Conservation (phyloP, 2,113 vertebrate genomes). For the Lampris incognitus region DNA sequence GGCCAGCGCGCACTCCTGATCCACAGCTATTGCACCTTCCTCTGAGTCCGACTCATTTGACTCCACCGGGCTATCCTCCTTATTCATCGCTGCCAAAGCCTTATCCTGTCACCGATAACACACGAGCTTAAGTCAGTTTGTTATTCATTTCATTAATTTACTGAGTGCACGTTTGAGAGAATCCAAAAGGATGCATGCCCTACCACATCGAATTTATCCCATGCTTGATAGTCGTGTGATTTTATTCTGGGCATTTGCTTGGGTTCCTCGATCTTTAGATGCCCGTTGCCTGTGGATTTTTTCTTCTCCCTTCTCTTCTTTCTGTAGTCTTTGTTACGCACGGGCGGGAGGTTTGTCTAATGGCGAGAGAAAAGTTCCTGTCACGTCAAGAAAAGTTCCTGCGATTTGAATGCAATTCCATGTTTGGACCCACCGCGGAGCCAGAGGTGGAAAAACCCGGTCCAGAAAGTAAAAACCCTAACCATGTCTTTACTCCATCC, state of each 20-base stretch:
- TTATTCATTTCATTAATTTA: not conserved
- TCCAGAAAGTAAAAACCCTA: no score
- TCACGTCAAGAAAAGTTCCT: no score
- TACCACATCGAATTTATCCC: conserved; percentile 97
- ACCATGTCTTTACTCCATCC: no score
- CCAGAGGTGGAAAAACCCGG: no score
- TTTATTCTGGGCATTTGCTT: conserved; percentile 87
- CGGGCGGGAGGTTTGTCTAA: conserved; percentile 86
- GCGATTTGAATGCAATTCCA: no score
- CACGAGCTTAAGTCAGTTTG: not conserved
- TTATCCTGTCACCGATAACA: conserved; percentile 83
- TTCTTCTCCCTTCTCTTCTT: conserved; percentile 87
- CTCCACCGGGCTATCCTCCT: conserved; percentile 88
- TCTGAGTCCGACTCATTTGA: conserved; percentile 92
- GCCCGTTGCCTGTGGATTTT: conserved; percentile 74
- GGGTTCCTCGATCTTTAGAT: conserved; percentile 80
- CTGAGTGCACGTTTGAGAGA: no score
- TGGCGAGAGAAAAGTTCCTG: no score
- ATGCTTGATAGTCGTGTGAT: conserved; percentile 91
- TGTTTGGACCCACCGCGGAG: no score
- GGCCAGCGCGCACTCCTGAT: conserved; percentile 85
- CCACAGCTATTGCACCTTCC: conserved; percentile 79
- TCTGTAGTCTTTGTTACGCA: conserved; percentile 92
- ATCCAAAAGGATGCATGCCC: conserved; percentile 36
- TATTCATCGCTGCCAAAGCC: conserved; percentile 90